Percentiles rank a stretch among this genome's conserved stretches.
phyloP scores from a whole-genome alignment of 2,888 invertebrate genomes.

The Epistrophe eligans region DNA sequence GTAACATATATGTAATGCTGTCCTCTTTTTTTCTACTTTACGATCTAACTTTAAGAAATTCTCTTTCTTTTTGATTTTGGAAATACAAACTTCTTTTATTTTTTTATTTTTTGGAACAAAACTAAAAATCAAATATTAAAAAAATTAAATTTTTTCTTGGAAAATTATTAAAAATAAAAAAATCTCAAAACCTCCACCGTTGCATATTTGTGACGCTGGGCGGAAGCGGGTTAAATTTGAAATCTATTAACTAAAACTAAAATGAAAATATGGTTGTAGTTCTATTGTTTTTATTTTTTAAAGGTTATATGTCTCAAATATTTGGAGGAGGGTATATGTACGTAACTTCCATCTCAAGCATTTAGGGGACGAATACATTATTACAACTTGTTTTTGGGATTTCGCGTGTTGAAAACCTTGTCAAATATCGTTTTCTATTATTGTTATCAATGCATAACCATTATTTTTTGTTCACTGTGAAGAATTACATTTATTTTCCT shows the following conservation, averaged over 20 bases:
- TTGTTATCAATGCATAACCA: no score
- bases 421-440: no score
- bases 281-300: not conserved
- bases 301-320: not conserved
- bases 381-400: no score
- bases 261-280: constrained; percentile 66
- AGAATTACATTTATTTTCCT: no score
- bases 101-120: constrained; percentile 66
- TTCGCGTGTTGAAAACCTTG: no score
- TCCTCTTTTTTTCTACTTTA: constrained; percentile 64
- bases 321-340: no score
- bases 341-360: no score
- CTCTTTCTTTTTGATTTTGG: constrained; percentile 47
- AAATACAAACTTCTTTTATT: constrained; percentile 53
- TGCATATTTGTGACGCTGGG: constrained; percentile 82
- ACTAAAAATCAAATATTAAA: not conserved
- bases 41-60: constrained; percentile 65
- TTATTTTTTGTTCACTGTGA: no score
- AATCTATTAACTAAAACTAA: constrained; percentile 46
- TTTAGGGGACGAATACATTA: no score
- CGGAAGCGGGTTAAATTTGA: constrained; percentile 81
- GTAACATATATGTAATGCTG: constrained; percentile 81
- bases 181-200: constrained; percentile 78
- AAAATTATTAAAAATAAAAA: constrained; percentile 18
- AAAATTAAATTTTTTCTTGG: constrained; percentile 20